phyloP scores from a whole-genome alignment of 2,113 vertebrate species.

The Passer montanus region DNA sequence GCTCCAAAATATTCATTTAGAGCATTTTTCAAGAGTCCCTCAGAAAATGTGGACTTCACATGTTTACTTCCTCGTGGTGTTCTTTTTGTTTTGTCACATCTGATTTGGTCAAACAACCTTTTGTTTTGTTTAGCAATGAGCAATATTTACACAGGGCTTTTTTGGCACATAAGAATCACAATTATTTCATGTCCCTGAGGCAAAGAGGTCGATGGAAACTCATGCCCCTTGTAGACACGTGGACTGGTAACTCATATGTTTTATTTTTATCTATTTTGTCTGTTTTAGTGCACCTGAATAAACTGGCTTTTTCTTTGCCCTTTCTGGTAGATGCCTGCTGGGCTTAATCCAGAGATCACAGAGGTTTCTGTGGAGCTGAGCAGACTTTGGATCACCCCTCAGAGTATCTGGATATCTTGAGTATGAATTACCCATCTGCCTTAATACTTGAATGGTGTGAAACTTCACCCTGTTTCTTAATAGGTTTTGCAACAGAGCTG shows the following conservation, averaged over 20 bases:
- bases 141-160: conserved; percentile 69
- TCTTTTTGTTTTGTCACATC: conserved; percentile 68
- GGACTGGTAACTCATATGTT: conserved; percentile 38
- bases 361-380: not conserved
- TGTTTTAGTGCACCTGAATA: conserved; percentile 34
- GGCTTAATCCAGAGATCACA: not conserved
- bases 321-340: not conserved
- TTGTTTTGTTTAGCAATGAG: conserved; percentile 70
- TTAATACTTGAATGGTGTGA: conserved; percentile 23
- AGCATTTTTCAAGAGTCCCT: conserved; percentile 71
- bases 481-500: not conserved
- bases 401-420: not conserved
- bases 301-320: not conserved
- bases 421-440: conserved; percentile 28
- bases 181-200: conserved; percentile 71
- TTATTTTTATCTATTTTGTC: conserved; percentile 58
- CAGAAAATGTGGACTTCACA: conserved; percentile 64
- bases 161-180: conserved; percentile 43
- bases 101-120: conserved; percentile 67
- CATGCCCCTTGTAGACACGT: conserved; percentile 67
- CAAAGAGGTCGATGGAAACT: conserved; percentile 69
- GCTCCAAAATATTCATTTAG: conserved; percentile 75
- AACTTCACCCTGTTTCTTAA: not conserved
- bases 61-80: conserved; percentile 69
- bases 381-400: conserved; percentile 14